Base-by-base conservation (phyloP, 2,797 vertebrate genomes). In the Arremon brunneinucha region DNA sequence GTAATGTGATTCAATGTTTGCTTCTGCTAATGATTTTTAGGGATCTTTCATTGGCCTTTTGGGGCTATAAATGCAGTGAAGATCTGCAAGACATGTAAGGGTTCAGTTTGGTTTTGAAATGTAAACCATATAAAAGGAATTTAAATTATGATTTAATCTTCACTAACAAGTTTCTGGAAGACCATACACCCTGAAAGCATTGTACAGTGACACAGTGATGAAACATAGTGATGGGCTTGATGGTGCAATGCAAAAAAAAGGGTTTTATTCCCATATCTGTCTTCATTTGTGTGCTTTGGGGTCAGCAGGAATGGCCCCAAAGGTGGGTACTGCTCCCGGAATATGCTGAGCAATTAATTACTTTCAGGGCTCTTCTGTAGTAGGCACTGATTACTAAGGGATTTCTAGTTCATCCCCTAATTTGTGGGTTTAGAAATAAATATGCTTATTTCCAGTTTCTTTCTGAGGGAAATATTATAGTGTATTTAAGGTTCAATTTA, bases 1-100 rank as follows among this genome's bases (percentile, higher is more conserved):
- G 90, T 95, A 96, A 96, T 6, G 53, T 82, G 95, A 93, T 87
- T 95, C 96, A 93, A 4, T 46, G 57, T 90, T 97, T 94, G 32
- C 82, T 90, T 78, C 94, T 52, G 37, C 37, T 94, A 97, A 95
- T 53, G 94, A 94, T 95, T 97, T 97, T 97, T 96, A 62, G 53
- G 50, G 78, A 83, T 97, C 75, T 95, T 96, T 93, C 86, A 64
- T 1, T 91, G 90, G 80, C 57, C 57, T 88, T 94, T 81, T 50
- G 87, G 32, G 77, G 49, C 55, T 74, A 17, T 23, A 83, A 94
- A 75, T 20, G 39, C 63, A 46, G 55, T 3, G 53, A 85, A 82
- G 91, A 69, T 69, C 37, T 83, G 49, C 0, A 0, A 3, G 23
- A 47, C 19, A 3, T 55, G 4, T 2, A 50, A 52, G 35, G 41